Base-by-base conservation (phyloP, 2,113 vertebrate species). In the Hylia prasina region DNA sequence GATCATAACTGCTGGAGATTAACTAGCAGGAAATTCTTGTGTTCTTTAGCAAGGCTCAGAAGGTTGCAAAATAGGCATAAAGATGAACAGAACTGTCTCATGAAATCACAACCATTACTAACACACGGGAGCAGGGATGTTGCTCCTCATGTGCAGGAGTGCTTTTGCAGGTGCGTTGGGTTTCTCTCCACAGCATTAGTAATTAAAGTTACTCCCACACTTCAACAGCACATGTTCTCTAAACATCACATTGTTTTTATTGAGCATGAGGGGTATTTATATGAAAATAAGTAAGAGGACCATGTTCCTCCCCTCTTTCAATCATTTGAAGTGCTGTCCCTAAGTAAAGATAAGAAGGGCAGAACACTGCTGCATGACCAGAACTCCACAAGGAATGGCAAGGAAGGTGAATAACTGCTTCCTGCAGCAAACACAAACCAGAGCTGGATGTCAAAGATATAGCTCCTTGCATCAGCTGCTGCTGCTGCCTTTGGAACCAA, bases 121-220 rank as follows among this genome's bases (percentile, higher is more conserved):
- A 45, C 25, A 23, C 1, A 0, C 0, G 17, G 40, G 40, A 51
- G 27, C 0, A 0, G 23, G n/a, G 40, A 44, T 1, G 1, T 7
- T 82, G 73, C 21, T 87, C 28, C 51, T 78, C 20, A 7, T 1
- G 1, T 23, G 48, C 40, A 30, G 47, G 16, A 76, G 5, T 23
- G 40, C 28, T 61, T 19, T 35, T 27, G 35, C 33, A 85, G 54
- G 31, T 76, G 23, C 12, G 11, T 40, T 75, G 31, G 33, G 42
- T 18, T 44, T 79, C 57, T 31, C 28, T 47, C 37, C 45, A 30
- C 45, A 70, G 13, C n/a, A 42, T 47, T 23, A 30, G 13, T 16
- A 47, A 81, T 45, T 57, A 68, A 87, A 94, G 44, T 39, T 48
- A 61, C 27, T 64, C 20, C 44, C n/a, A 72, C 20, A 30, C 44